A percentile compares a stretch with the other conserved stretches of the same genome.
Conservation (phyloP, 2,888 invertebrate genomes). For the Hanleya hanleyi region DNA sequence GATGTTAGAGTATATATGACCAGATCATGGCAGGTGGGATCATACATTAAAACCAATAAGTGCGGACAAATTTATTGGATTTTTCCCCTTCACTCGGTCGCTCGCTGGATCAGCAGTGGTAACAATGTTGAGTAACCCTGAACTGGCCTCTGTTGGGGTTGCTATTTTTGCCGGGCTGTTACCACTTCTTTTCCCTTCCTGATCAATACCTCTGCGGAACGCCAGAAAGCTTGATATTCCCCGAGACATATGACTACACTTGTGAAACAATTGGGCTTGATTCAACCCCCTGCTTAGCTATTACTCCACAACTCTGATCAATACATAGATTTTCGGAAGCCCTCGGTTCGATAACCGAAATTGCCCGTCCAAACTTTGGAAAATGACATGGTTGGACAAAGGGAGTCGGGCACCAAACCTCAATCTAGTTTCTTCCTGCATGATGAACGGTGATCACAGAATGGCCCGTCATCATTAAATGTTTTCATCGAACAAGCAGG, state of each 20-base stretch:
- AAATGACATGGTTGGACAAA: not conserved
- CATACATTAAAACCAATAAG: conserved; percentile 7
- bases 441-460: no score
- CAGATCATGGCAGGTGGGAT: not conserved
- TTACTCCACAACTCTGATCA: not conserved
- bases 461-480: no score
- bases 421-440: not conserved
- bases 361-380: not conserved
- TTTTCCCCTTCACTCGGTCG: not conserved
- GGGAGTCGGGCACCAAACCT: not conserved
- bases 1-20: not conserved
- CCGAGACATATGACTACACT: conserved; percentile 10
- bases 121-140: not conserved
- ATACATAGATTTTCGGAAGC: not conserved
- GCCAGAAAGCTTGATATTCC: not conserved
- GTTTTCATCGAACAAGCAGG: not conserved
- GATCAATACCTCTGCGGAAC: not conserved
- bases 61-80: conserved; percentile 10
- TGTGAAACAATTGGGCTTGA: conserved; percentile 4
- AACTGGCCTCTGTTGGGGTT: conserved; percentile 5
- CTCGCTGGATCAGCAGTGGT: not conserved
- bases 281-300: conserved; percentile 8
- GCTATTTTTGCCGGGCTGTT: conserved; percentile 11
- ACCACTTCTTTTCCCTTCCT: conserved; percentile 4
- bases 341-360: not conserved